Percentiles rank a stretch among this genome's conserved stretches.
Evolutionary conservation across 2,797 vertebrate species (phyloP).

Genomic region (Danio tinwini): DNA sequence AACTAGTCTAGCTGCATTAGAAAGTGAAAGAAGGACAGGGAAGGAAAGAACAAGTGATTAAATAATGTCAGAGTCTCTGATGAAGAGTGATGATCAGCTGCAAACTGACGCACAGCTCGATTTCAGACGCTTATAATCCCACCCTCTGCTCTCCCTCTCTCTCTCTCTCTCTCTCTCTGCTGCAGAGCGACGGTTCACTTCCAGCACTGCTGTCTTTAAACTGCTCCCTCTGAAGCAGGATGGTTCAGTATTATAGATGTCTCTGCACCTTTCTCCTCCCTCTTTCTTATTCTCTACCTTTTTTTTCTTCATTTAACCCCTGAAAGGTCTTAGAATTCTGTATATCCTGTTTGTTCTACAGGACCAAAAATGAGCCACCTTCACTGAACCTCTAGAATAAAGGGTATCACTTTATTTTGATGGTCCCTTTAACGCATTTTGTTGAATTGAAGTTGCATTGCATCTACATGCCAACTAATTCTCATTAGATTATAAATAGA

Average conservation of each 20-base stretch:
- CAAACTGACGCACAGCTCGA: conserved; percentile 10
- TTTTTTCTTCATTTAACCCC: conserved; percentile 30
- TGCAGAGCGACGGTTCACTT: conserved; percentile 67
- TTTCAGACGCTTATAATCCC: conserved; percentile 18
- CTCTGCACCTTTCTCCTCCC: conserved; percentile 15
- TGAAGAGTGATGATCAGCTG: conserved; percentile 20
- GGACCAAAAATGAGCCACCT: no score
- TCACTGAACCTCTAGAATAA: no score
- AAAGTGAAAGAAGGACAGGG: not conserved
- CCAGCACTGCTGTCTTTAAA: conserved; percentile 73
- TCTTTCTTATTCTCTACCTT: conserved; percentile 12
- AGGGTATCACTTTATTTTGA: no score
- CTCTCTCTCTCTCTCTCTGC: conserved; percentile 53
- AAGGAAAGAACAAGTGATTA: not conserved
- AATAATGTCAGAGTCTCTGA: conserved; percentile 56
- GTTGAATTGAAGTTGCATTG: no score
- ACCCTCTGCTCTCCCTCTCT: conserved; percentile 33
- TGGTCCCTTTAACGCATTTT: no score
- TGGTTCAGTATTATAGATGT: conserved; percentile 46
- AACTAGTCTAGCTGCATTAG: not conserved
- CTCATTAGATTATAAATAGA: no score
- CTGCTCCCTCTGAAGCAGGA: conserved; percentile 66
- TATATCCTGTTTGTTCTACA: no score
- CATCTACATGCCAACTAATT: no score
- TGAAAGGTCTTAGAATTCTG: no score